Base-by-base conservation (phyloP, 2,113 vertebrate genomes). In the Andinoacara biseriatus region DNA sequence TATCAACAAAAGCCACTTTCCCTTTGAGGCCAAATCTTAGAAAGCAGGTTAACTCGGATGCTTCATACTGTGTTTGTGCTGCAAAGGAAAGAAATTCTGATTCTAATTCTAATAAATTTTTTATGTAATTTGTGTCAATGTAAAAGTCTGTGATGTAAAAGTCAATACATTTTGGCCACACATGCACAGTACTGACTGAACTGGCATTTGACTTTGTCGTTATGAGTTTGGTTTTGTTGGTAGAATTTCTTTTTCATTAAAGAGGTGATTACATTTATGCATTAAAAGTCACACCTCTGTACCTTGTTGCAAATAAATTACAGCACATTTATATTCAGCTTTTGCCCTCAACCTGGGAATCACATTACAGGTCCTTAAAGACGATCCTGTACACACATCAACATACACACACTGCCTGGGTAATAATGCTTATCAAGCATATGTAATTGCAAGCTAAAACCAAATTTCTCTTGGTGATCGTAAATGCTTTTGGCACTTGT, bases 401-500 rank as follows among this genome's bases (percentile, higher is more conserved):
- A 56, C 38, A 56, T 78, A 86, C 49, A 61, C 15, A 79, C 74
- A 74, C 77, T 83, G 72, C 77, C 52, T 56, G n/a, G 26, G 89
- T 83, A 82, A 90, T 91, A 90, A 86, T 89, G 91, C 87, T 88
- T 93, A 90, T 90, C 89, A 90, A 83, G 91, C 88, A 93, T 82
- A 90, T 92, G 89, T 90, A 91, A 94, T 92, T 94, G 87, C 79
- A 88, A 84, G 77, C 79, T 78, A 76, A 85, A 91, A 90, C 75
- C 62, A 87, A 90, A 91, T 91, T 90, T 90, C 76, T 84, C 58
- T 14, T 3, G 13, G 67, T 88, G 88, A 92, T 79, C 74, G 74
- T 92, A 89, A 94, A 90, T 86, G 86, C 72, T 77, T 92, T 93
- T 94, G 93, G 89, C 91, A 92, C 86, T 62, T 89, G 62, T 93